These are phyloP conservation scores for Hephaestus fuliginosus DNA, from an alignment of 2,797 vertebrate species.

Conservation along the genomic window DNA sequence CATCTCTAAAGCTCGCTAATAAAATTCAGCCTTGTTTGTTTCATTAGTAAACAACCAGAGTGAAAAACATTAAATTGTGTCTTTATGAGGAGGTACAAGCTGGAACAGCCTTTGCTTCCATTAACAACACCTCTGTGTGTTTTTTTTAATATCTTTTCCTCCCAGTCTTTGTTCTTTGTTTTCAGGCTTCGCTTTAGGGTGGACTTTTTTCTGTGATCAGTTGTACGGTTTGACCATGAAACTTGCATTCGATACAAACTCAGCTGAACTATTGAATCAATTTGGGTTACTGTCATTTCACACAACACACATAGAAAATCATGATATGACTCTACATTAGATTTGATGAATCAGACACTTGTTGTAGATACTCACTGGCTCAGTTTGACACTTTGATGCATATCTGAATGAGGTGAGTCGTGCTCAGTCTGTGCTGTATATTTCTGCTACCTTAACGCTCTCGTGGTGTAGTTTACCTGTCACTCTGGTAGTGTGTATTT, in stretches of 20 bases:
- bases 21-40: background rate
- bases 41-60: background rate
- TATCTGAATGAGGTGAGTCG: slow-evolving; percentile 50
- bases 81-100: background rate
- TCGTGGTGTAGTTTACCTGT: slow-evolving; percentile 66
- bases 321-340: no score
- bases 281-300: slow-evolving; percentile 6
- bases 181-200: slow-evolving; percentile 23
- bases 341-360: slow-evolving; percentile 5
- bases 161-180: background rate
- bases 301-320: background rate
- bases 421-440: slow-evolving; percentile 77
- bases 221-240: slow-evolving; percentile 7
- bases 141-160: background rate
- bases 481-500: slow-evolving; percentile 64
- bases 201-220: slow-evolving; percentile 26
- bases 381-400: slow-evolving; percentile 52
- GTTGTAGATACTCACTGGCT: slow-evolving; percentile 53
- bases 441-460: slow-evolving; percentile 73
- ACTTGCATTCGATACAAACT: slow-evolving; percentile 7
- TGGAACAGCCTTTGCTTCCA: background rate
- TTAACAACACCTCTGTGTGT: background rate
- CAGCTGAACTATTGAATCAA: background rate
- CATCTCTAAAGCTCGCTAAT: background rate
- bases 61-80: background rate